Evolutionary conservation across 2,797 vertebrate genomes (phyloP).

Genomic region (Myiotriccus ornatus): DNA sequence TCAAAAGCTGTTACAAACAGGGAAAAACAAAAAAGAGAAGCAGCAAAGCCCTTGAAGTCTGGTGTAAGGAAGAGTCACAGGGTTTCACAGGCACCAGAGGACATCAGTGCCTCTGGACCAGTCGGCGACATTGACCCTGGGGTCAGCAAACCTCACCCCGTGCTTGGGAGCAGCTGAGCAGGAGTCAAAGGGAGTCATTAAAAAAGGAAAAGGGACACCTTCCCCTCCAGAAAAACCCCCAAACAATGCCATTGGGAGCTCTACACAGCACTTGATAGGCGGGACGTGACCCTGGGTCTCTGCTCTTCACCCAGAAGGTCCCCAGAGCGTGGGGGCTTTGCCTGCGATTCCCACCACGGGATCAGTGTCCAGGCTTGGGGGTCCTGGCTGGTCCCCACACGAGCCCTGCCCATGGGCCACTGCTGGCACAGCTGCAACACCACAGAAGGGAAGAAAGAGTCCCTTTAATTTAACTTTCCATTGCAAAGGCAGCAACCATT

Average conservation of each 20-base stretch:
- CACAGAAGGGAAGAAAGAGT: background rate
- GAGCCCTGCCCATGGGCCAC: background rate
- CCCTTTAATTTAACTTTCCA: conserved; percentile 14
- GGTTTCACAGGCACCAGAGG: background rate
- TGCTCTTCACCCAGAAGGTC: background rate
- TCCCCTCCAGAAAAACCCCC: background rate
- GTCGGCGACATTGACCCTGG: background rate
- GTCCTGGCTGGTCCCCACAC: background rate
- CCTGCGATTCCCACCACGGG: background rate
- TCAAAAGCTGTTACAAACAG: background rate
- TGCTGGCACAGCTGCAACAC: background rate
- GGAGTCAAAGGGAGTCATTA: background rate
- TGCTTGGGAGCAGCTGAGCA: background rate
- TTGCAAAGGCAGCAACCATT: background rate
- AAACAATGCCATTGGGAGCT: background rate
- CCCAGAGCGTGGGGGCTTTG: background rate
- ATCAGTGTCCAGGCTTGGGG: accelerated
- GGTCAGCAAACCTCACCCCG: background rate
- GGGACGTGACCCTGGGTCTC: background rate
- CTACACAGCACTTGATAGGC: background rate
- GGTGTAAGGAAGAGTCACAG: background rate
- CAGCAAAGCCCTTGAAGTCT: background rate
- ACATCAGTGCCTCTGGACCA: background rate
- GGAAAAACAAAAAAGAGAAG: background rate
- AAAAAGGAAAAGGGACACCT: background rate